Conservation (phyloP, 2,888 invertebrate species). For the Tinea trinotella region DNA sequence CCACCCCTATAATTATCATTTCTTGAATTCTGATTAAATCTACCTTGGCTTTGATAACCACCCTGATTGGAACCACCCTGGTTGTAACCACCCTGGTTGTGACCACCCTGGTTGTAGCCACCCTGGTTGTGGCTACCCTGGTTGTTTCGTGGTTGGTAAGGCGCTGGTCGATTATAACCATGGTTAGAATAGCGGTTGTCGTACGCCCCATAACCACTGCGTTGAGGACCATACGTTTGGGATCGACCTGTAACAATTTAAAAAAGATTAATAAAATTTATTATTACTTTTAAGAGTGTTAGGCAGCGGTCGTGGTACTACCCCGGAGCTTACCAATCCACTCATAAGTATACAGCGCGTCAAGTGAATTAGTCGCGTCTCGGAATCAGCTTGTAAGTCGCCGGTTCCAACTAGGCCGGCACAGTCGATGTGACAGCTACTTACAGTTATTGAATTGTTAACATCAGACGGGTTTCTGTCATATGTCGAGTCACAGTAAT, state of each 20-base stretch:
- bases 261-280: too few species aligned
- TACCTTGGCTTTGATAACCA: slow-evolving; percentile 21
- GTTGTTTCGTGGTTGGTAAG: slow-evolving; percentile 22
- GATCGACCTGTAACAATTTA: slow-evolving; percentile 56
- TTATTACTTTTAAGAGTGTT: too few species aligned
- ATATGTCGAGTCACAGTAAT: too few species aligned
- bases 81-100: slow-evolving; percentile 22
- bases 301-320: too few species aligned
- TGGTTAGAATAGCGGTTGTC: slow-evolving; percentile 23
- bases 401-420: too few species aligned
- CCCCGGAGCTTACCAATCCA: too few species aligned
- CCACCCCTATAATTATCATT: slow-evolving; percentile 28
- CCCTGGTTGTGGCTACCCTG: slow-evolving; percentile 26
- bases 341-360: too few species aligned
- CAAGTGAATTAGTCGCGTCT: too few species aligned
- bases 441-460: too few species aligned
- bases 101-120: slow-evolving; percentile 27
- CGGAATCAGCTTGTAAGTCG: too few species aligned
- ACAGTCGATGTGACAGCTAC: too few species aligned
- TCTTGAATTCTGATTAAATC: slow-evolving; percentile 22
- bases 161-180: slow-evolving; percentile 21
- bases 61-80: slow-evolving; percentile 23
- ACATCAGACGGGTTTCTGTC: too few species aligned
- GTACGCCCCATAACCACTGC: slow-evolving; percentile 39
- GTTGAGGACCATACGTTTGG: slow-evolving; percentile 48